These are phyloP conservation scores for Chroicocephalus ridibundus DNA, from an alignment of 2,113 vertebrate species.

Conservation along the genomic window DNA sequence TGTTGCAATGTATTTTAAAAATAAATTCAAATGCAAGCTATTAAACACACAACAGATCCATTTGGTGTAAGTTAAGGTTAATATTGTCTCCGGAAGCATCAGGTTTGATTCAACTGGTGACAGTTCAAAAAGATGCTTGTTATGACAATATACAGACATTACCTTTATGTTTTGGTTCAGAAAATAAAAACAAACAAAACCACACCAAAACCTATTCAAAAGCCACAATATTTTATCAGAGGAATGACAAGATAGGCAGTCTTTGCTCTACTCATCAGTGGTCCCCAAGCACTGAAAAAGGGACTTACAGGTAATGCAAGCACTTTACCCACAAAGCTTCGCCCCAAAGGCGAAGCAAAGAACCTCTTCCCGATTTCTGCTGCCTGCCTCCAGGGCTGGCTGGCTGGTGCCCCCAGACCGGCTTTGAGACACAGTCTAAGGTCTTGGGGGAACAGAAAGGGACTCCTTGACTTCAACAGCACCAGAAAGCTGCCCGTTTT, in stretches of 20 bases:
- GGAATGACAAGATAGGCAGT: not conserved
- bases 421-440: not conserved
- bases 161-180: not conserved
- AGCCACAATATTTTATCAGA: not conserved
- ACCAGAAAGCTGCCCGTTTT: not conserved
- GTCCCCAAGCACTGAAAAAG: too few relatives aligned
- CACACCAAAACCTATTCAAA: not conserved
- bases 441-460: not conserved
- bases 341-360: not conserved
- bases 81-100: not conserved
- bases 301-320: rapidly evolving
- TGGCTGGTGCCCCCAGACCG: not conserved
- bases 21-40: not conserved
- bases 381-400: too few relatives aligned
- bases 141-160: not conserved
- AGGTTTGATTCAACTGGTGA: not conserved
- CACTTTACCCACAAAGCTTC: rapidly evolving
- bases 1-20: not conserved
- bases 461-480: not conserved
- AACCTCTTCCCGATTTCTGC: not conserved
- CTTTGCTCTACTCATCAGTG: not conserved
- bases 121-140: not conserved
- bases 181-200: not conserved
- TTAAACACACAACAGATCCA: not conserved
- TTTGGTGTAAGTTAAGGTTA: not conserved